Evolutionary conservation across 2,113 vertebrate genomes (phyloP).

Genomic region (Alaudala cheleensis): DNA sequence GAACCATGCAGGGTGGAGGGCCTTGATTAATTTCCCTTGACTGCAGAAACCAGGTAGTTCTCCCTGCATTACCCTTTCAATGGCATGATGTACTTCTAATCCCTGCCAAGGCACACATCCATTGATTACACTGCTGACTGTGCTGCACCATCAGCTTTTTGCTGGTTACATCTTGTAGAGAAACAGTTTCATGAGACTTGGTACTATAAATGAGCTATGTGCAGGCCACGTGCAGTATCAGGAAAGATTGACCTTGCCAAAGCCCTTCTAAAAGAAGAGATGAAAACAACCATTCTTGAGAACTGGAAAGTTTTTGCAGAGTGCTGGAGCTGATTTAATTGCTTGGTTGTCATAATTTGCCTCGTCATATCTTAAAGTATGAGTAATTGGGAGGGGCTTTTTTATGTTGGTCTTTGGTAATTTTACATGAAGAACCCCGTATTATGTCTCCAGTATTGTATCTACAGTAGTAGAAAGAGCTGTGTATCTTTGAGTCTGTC

Average conservation of each 20-base stretch:
- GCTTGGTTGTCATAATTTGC: not conserved
- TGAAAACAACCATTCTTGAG: not conserved
- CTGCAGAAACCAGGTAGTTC: not conserved
- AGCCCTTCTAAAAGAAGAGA: not conserved
- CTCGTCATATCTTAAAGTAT: not conserved
- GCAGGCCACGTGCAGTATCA: not conserved
- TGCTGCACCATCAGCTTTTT: not conserved
- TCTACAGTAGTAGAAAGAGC: not conserved
- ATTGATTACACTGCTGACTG: not conserved
- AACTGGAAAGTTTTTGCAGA: not conserved
- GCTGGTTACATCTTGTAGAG: not conserved
- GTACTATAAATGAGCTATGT: not conserved
- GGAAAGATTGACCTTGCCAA: not conserved
- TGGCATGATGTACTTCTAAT: not conserved
- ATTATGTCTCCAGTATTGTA: not conserved
- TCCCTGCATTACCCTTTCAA: rapidly evolving
- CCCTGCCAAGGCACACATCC: not conserved
- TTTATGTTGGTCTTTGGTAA: not conserved
- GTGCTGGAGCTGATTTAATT: not conserved
- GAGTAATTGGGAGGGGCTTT: not conserved
- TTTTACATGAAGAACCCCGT: not conserved
- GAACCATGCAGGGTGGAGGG: not conserved
- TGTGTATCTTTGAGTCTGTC: not conserved
- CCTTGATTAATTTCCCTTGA: not conserved
- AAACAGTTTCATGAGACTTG: not conserved